A percentile compares a stretch with the other conserved stretches of the same genome.
phyloP scores from a whole-genome alignment of 35 echinoderm and acorn worm species.

The Patiria miniata region DNA sequence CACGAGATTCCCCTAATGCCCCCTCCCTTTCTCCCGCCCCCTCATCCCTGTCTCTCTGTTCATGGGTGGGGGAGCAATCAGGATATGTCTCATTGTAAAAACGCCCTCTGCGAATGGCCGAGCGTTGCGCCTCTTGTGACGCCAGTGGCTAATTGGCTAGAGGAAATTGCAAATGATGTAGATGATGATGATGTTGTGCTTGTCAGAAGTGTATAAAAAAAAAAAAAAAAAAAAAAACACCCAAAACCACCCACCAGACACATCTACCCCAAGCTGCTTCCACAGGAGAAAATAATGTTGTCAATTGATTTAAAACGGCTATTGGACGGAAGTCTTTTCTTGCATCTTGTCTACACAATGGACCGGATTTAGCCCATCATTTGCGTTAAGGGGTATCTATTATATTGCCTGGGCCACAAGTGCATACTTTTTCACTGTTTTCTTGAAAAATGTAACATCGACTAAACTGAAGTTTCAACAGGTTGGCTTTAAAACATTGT shows the following conservation, averaged over 20 bases:
- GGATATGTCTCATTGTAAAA: slow-evolving; percentile 22
- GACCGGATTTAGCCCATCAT: no score
- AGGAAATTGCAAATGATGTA: not conserved
- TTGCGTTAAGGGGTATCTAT: no score
- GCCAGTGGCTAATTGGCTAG: slow-evolving; percentile 2
- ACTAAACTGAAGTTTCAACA: not conserved
- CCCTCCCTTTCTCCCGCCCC: no score
- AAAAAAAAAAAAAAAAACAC: no score
- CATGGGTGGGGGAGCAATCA: not conserved
- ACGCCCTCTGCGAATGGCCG: not conserved
- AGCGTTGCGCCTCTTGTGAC: not conserved
- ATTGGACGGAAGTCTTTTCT: not conserved
- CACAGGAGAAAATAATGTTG: not conserved
- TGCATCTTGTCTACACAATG: not conserved
- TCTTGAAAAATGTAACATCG: no score
- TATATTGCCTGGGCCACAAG: no score
- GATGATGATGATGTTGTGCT: not conserved
- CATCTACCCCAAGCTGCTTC: not conserved
- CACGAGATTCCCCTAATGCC: no score
- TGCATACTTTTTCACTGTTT: not conserved
- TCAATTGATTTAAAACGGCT: not conserved
- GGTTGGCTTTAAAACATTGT: not conserved
- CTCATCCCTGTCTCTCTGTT: not conserved
- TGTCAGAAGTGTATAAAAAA: not conserved
- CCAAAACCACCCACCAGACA: not conserved